These are phyloP conservation scores for Gadus macrocephalus DNA, from an alignment of 2,113 vertebrate species.

Conservation along the genomic window DNA sequence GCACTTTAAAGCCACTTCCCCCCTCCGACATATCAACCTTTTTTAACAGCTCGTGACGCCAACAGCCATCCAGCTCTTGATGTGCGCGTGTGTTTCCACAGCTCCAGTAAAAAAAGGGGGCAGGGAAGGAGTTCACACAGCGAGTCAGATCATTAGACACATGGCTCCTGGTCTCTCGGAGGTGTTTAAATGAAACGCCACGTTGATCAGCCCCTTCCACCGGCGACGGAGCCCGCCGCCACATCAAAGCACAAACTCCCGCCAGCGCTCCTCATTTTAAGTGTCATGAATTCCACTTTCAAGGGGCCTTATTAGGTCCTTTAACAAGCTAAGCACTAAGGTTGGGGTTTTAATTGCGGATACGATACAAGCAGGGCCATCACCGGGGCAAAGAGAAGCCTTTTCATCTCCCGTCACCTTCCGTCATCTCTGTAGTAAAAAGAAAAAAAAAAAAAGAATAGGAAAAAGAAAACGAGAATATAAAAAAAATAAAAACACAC, in stretches of 20 bases:
- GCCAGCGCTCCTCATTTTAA: conserved; percentile 49
- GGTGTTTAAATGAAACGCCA: conserved; percentile 59
- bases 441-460: conserved; percentile 24
- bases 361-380: conserved; percentile 43
- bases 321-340: conserved; percentile 57
- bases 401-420: conserved; percentile 59
- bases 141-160: conserved; percentile 29
- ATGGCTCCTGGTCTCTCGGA: conserved; percentile 38
- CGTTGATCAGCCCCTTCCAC: conserved; percentile 56
- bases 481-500: not conserved
- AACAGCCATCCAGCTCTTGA: not conserved
- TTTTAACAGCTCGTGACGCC: no score
- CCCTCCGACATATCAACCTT: no score
- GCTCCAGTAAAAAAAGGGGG: not conserved
- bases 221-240: conserved; percentile 39
- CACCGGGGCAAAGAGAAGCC: conserved; percentile 40
- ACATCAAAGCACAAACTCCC: conserved; percentile 58
- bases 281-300: conserved; percentile 56
- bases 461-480: conserved; percentile 36
- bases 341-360: conserved; percentile 41
- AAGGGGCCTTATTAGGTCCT: conserved; percentile 60
- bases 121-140: conserved; percentile 13
- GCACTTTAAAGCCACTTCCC: not conserved
- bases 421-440: conserved; percentile 39
- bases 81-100: not conserved